Evolutionary conservation across 2,113 vertebrate genomes (phyloP), one percentile per base, ranked within the genome.

Genomic region (Capreolus pygargus): DNA sequence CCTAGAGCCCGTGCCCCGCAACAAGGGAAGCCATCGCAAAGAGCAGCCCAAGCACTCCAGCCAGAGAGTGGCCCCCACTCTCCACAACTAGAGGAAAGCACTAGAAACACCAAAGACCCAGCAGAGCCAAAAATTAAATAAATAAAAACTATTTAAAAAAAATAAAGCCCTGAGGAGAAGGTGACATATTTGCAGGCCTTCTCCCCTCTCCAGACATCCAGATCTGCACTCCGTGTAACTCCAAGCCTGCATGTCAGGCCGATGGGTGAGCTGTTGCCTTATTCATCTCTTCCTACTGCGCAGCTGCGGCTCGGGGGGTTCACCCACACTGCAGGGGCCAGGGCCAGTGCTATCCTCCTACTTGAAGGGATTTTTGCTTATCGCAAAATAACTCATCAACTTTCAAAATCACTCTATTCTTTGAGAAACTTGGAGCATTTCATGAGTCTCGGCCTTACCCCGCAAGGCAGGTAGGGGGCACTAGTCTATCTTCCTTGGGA

Each of bases 391-490:
- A 17, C 36, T 3, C 4, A 7, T 16, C 16, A 2, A n/a, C 30
- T 84, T 84, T 33, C 12, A 30, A 28, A 81, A 43, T 36, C 89
- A 33, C 43, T 61, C 23, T 14, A 2, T 14, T 33, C 13, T 81
- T 58, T 10, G 28, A 27, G 36, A 88, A 88, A n/a, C 27, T 17
- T 39, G 9, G 52, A 67, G 6, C 45, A 1, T 85, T 58, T 92
- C 58, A 3, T 4, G 21, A 58, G 91, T 43, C 57, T 30, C 30
- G 12, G 95, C 85, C 55, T 64, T 96, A 79, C 90, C 87, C 61
- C 0, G 4, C 3, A 15, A 12, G 76, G 74, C 87, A 0, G 60
- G 74, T 19, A 98, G 98, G 84, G 96, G 97, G 98, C 92, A 5
- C 78, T 43, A 30, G 50, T 78, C 70, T 4, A 3, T 27, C 28